Percentiles rank a stretch among this genome's conserved stretches.
phyloP scores from a whole-genome alignment of 2,797 vertebrate genomes.

The Hafferia zeledoni region DNA sequence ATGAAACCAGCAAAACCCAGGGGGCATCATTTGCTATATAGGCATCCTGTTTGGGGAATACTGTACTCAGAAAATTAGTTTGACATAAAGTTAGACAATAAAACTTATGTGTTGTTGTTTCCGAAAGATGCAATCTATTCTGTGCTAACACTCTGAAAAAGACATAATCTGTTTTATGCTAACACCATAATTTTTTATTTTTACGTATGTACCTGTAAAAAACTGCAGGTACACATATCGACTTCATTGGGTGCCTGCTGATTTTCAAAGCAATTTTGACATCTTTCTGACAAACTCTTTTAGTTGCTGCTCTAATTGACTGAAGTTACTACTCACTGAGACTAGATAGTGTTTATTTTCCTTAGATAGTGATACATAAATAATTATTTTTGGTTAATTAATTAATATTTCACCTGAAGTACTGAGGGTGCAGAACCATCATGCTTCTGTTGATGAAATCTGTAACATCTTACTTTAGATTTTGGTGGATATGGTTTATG shows the following conservation, averaged over 20 bases:
- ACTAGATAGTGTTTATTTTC: not conserved
- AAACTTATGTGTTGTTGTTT: not conserved
- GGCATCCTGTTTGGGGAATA: slow-evolving; percentile 4
- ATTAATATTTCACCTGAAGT: not conserved
- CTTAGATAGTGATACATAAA: not conserved
- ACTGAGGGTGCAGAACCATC: not conserved
- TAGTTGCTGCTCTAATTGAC: not conserved
- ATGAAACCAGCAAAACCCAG: slow-evolving; percentile 21
- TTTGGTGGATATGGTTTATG: not conserved
- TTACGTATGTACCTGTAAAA: not conserved
- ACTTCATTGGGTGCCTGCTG: not conserved
- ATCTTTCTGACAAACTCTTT: not conserved
- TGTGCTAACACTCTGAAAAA: not conserved
- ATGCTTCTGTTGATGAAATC: not conserved
- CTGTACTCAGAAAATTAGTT: slow-evolving; percentile 39
- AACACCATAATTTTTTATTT: slow-evolving; percentile 25
- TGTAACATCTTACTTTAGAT: not conserved
- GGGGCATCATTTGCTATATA: not conserved
- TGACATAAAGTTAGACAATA: slow-evolving; percentile 31
- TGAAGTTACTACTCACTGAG: not conserved
- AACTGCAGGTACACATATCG: not conserved
- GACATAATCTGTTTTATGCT: not conserved
- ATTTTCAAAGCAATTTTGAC: slow-evolving; percentile 9
- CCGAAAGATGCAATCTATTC: not conserved
- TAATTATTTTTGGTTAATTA: not conserved